Conservation (phyloP, 23 tunicate species). For the Trididemnum clinides region DNA sequence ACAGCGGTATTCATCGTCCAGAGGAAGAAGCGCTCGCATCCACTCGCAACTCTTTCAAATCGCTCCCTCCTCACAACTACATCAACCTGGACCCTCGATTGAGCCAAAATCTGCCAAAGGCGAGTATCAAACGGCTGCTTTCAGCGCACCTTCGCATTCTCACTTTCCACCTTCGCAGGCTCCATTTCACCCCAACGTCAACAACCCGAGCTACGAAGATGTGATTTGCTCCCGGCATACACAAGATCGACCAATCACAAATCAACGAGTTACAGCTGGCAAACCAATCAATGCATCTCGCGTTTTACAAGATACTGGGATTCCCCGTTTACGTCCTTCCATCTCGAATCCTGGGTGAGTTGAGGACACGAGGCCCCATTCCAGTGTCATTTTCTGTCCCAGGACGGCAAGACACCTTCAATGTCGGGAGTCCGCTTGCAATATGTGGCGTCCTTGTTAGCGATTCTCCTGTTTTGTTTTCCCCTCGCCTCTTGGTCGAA, state of each 20-base stretch:
- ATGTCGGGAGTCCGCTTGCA: too few relatives aligned
- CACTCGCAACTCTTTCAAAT: not conserved
- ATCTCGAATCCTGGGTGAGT: constrained; percentile 64
- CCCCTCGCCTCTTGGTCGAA: too few relatives aligned
- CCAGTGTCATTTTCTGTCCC: too few relatives aligned
- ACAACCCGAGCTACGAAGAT: constrained; percentile 68
- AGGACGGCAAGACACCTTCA: too few relatives aligned
- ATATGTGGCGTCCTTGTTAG: too few relatives aligned
- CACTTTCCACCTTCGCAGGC: not conserved
- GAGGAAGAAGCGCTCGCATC: constrained; percentile 39
- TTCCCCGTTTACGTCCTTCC: constrained; percentile 3
- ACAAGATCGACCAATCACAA: not conserved
- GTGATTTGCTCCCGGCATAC: constrained; percentile 47
- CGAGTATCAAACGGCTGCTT: not conserved
- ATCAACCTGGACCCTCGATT: constrained; percentile 20
- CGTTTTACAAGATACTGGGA: not conserved
- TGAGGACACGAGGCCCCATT: too few relatives aligned
- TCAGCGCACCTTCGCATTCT: not conserved
- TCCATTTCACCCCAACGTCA: constrained; percentile 36
- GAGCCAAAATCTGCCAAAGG: not conserved
- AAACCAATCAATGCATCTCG: not conserved
- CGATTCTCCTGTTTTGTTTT: too few relatives aligned
- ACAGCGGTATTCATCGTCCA: constrained; percentile 68
- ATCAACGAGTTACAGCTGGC: not conserved
- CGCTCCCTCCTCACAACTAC: constrained; percentile 12